Conservation (phyloP, 2,113 vertebrate species). For the Fulica atra region DNA sequence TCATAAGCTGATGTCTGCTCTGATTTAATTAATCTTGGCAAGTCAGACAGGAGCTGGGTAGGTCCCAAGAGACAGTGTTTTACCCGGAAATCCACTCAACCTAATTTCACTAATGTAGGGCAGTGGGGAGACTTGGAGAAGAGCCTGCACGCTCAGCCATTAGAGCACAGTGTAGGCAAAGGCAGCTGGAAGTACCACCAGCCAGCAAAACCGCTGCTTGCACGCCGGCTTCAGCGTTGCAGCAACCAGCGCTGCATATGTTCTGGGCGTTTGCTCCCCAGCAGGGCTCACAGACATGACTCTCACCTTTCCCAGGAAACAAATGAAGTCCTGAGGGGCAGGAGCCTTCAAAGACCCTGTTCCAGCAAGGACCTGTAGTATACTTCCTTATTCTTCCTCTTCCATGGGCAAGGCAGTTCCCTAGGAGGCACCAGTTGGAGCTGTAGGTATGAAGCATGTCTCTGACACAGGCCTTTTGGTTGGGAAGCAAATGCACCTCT, state of each 20-base stretch:
- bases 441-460: neutral
- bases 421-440: neutral
- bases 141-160: constrained; percentile 74
- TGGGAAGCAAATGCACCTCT: neutral
- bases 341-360: neutral
- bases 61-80: constrained; percentile 79
- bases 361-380: neutral
- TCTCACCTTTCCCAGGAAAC: constrained; percentile 62
- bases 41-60: constrained; percentile 74
- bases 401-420: neutral
- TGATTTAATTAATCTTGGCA: constrained; percentile 82
- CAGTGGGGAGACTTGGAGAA: constrained; percentile 73
- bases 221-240: constrained; percentile 8
- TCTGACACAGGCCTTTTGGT: neutral
- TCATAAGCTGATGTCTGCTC: constrained; percentile 74
- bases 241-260: constrained; percentile 53
- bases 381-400: neutral
- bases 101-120: constrained; percentile 83
- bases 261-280: constrained; percentile 49
- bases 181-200: constrained; percentile 72
- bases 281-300: neutral
- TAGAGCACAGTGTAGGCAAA: constrained; percentile 54
- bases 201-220: constrained; percentile 43
- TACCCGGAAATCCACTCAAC: constrained; percentile 83
- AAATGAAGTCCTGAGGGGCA: constrained; percentile 30